A percentile compares a stretch with the other conserved stretches of the same genome.
phyloP scores from a whole-genome alignment of 2,797 vertebrate species.

The Diglossa cyanea region DNA sequence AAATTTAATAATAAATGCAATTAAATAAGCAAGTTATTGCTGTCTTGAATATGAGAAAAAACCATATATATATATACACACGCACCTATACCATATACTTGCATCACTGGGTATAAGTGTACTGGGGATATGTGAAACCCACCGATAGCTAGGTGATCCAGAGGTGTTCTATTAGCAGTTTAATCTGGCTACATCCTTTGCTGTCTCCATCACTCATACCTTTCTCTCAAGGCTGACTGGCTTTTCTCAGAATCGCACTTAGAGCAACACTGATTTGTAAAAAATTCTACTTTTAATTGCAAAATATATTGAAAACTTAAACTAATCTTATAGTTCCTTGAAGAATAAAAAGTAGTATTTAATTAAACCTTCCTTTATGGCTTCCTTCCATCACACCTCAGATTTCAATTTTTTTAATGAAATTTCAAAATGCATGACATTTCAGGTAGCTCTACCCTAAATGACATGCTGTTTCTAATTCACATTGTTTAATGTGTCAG shows the following conservation, averaged over 20 bases:
- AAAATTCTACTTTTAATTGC: neutral
- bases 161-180: neutral
- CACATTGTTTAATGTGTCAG: neutral
- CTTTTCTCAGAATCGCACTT: neutral
- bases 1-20: neutral
- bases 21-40: neutral
- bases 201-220: neutral
- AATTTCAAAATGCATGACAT: neutral
- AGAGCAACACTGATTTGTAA: neutral
- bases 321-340: neutral
- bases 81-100: rapidly evolving
- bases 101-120: neutral
- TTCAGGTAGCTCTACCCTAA: neutral
- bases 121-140: neutral
- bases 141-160: neutral
- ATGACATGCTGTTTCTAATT: neutral
- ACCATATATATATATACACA: rapidly evolving
- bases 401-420: neutral
- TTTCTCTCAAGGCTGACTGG: neutral
- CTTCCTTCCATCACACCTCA: neutral
- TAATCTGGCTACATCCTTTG: neutral
- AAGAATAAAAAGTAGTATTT: neutral
- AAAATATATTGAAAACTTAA: neutral
- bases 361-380: neutral
- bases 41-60: neutral